These are phyloP conservation scores for Sceliomorpha sp. DNA, from an alignment of 2,888 invertebrate species.

Conservation along the genomic window DNA sequence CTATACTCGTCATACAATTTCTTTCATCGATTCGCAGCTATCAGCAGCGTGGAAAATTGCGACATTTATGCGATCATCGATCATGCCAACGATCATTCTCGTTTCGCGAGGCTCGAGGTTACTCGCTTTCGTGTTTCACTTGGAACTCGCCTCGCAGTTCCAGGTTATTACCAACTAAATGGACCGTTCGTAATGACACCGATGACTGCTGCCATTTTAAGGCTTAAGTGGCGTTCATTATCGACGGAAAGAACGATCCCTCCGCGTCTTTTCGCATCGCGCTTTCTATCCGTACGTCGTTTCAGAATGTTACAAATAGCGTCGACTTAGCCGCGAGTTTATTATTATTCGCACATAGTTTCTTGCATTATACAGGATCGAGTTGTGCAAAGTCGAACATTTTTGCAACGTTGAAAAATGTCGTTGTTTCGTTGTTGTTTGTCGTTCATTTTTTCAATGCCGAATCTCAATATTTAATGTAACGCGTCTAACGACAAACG, in stretches of 20 bases:
- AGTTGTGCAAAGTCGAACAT: too few species aligned
- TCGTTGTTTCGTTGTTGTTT: too few species aligned
- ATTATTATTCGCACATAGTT: too few species aligned
- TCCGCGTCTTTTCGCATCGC: constrained; percentile 12
- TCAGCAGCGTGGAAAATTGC: constrained; percentile 11
- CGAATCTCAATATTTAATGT: too few species aligned
- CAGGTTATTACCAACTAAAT: constrained; percentile 69
- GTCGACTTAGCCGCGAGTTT: too few species aligned
- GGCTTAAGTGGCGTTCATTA: constrained; percentile 68
- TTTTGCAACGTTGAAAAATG: too few species aligned
- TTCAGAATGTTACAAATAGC: too few species aligned
- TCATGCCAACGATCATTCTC: constrained; percentile 10
- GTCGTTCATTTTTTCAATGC: too few species aligned
- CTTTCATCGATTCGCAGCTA: background rate
- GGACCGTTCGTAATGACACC: constrained; percentile 72
- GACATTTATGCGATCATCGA: constrained; percentile 15
- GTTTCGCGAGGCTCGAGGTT: constrained; percentile 9
- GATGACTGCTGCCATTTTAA: constrained; percentile 70
- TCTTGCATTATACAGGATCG: too few species aligned
- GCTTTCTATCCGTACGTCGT: constrained; percentile 8
- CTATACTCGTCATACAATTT: background rate
- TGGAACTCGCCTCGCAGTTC: constrained; percentile 63
- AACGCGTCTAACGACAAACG: too few species aligned
- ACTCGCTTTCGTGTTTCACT: constrained; percentile 44
- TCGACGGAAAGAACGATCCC: constrained; percentile 61